phyloP scores from a whole-genome alignment of 2,797 vertebrate genomes.

The Rhodeus uyekii region DNA sequence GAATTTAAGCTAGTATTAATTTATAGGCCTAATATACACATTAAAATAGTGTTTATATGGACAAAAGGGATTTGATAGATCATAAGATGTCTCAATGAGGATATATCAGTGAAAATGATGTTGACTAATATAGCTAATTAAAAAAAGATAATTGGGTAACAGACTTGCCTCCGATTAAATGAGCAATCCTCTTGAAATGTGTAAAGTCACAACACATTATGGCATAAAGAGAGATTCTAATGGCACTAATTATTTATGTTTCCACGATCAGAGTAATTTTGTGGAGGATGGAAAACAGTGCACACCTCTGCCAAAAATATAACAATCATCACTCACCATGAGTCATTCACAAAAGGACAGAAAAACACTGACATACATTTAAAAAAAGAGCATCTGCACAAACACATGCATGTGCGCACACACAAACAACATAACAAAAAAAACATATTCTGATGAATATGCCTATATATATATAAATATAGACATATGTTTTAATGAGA shows the following conservation, averaged over 20 bases:
- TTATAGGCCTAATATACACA: too few relatives aligned
- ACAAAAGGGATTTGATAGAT: background rate
- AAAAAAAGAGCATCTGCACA: constrained; percentile 25
- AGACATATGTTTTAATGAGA: background rate
- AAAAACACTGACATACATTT: constrained; percentile 27
- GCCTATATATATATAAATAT: background rate
- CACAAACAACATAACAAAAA: background rate
- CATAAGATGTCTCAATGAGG: background rate
- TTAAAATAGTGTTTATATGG: background rate
- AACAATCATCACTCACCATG: constrained; percentile 51
- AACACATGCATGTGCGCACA: constrained; percentile 25
- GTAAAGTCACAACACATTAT: constrained; percentile 29
- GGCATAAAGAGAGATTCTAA: constrained; percentile 49
- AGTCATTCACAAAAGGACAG: constrained; percentile 50
- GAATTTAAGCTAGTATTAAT: too few relatives aligned
- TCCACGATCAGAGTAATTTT: constrained; percentile 44
- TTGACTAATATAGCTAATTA: background rate
- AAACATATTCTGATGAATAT: background rate
- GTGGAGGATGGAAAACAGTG: constrained; percentile 39
- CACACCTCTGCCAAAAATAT: constrained; percentile 46
- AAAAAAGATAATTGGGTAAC: background rate
- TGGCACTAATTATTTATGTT: constrained; percentile 56
- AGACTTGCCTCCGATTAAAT: background rate
- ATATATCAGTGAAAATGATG: background rate
- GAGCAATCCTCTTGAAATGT: background rate